Conservation (phyloP, 2,113 vertebrate species). For the Heterotis niloticus region DNA sequence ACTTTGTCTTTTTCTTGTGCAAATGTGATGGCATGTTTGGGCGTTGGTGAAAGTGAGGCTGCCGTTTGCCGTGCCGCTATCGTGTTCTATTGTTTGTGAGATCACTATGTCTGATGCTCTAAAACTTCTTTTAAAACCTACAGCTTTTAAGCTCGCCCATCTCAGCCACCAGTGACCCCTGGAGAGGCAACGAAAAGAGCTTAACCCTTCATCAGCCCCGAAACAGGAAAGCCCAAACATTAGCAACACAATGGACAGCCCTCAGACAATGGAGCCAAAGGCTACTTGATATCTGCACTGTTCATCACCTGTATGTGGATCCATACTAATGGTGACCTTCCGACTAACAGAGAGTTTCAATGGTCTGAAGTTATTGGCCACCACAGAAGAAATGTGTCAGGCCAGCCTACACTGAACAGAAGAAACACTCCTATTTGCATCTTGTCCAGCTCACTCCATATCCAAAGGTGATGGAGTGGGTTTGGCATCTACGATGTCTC, state of each 20-base stretch:
- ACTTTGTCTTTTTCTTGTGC: too few relatives aligned
- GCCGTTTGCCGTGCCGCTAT: too few relatives aligned
- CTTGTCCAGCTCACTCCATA: not conserved
- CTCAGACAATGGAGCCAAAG: constrained; percentile 35
- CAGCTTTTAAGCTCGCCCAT: not conserved
- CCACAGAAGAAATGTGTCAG: not conserved
- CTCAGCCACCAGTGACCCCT: constrained; percentile 6
- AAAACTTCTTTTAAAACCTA: too few relatives aligned
- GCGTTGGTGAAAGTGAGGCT: too few relatives aligned
- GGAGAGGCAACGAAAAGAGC: not conserved
- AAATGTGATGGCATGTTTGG: too few relatives aligned
- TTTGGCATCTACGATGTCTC: not conserved
- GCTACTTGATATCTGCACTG: constrained; percentile 43
- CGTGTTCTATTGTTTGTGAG: too few relatives aligned
- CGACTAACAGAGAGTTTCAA: not conserved
- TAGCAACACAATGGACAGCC: constrained; percentile 32
- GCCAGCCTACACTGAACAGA: not conserved
- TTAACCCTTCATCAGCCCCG: not conserved
- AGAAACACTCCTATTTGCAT: not conserved
- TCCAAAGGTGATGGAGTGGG: not conserved
- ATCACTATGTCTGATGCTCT: too few relatives aligned
- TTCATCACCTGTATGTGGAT: constrained; percentile 32
- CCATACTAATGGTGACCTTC: constrained; percentile 7
- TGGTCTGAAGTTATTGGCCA: not conserved
- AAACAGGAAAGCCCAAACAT: constrained; percentile 19